Conservation (phyloP, 2,113 vertebrate genomes). For the Phalacrocorax pelagicus region DNA sequence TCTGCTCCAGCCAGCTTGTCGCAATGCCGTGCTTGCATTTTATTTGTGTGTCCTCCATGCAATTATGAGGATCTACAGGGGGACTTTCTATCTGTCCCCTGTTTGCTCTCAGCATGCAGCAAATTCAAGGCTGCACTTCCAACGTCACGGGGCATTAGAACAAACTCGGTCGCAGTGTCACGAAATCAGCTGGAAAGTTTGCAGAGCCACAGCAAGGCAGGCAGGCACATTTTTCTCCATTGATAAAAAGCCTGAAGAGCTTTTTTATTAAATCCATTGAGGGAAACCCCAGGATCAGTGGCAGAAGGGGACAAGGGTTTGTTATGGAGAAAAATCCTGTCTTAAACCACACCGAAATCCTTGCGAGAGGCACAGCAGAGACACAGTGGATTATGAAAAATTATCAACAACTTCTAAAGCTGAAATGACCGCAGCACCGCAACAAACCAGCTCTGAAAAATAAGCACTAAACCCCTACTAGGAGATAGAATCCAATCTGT, state of each 20-base stretch:
- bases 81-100: background rate
- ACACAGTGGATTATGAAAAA: background rate
- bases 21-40: background rate
- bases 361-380: background rate
- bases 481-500: background rate
- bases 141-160: background rate
- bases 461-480: background rate
- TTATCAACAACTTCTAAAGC: background rate
- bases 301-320: background rate
- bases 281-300: conserved; percentile 3
- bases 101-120: background rate
- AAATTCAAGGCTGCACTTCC: background rate
- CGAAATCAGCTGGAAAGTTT: conserved; percentile 12
- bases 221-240: background rate
- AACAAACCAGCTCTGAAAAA: background rate
- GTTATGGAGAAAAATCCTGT: conserved; percentile 39
- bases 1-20: conserved; percentile 27
- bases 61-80: background rate
- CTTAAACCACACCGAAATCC: background rate
- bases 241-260: conserved; percentile 42
- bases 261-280: conserved; percentile 41
- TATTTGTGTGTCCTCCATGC: background rate
- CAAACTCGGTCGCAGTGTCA: background rate
- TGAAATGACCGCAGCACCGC: background rate
- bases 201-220: background rate